phyloP scores from a whole-genome alignment of 2,888 invertebrate species.

The Thelaira solivaga region DNA sequence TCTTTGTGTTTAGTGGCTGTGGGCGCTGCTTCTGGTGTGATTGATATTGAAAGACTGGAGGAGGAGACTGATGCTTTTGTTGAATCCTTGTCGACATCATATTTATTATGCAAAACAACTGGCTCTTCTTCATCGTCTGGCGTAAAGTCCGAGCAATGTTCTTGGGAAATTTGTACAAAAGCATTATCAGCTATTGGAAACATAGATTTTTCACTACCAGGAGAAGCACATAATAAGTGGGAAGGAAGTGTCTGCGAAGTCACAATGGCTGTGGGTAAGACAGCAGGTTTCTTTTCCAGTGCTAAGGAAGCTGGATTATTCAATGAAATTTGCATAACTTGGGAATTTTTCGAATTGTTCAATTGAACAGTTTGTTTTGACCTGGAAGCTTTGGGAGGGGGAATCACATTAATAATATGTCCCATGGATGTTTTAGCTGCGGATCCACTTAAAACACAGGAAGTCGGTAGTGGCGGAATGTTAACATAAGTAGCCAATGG shows the following conservation, averaged over 20 bases:
- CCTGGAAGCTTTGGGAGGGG: slow-evolving; percentile 17
- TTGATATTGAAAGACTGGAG: slow-evolving; percentile 45
- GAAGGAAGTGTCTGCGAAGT: slow-evolving; percentile 19
- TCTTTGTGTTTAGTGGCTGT: slow-evolving; percentile 71
- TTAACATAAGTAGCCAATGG: slow-evolving; percentile 57
- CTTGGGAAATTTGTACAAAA: slow-evolving; percentile 74
- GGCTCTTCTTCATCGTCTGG: slow-evolving; percentile 76
- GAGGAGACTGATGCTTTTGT: slow-evolving; percentile 62
- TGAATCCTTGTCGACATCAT: slow-evolving; percentile 61
- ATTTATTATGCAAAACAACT: slow-evolving; percentile 70
- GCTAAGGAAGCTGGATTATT: not conserved
- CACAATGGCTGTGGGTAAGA: slow-evolving; percentile 19
- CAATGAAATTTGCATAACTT: slow-evolving; percentile 19
- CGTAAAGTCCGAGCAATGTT: slow-evolving; percentile 74
- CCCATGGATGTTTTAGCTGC: slow-evolving; percentile 27
- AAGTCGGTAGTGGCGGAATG: slow-evolving; percentile 40
- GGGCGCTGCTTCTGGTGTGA: slow-evolving; percentile 24
- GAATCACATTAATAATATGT: slow-evolving; percentile 48
- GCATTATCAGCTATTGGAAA: slow-evolving; percentile 75
- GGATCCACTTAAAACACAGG: not conserved
- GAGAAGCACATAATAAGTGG: slow-evolving; percentile 36
- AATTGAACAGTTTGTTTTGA: slow-evolving; percentile 26
- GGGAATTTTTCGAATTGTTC: slow-evolving; percentile 15
- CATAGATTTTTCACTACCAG: slow-evolving; percentile 59
- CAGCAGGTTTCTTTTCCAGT: not conserved